Evolutionary conservation across 2,888 invertebrate genomes (phyloP).

Genomic region (Helleia helle): DNA sequence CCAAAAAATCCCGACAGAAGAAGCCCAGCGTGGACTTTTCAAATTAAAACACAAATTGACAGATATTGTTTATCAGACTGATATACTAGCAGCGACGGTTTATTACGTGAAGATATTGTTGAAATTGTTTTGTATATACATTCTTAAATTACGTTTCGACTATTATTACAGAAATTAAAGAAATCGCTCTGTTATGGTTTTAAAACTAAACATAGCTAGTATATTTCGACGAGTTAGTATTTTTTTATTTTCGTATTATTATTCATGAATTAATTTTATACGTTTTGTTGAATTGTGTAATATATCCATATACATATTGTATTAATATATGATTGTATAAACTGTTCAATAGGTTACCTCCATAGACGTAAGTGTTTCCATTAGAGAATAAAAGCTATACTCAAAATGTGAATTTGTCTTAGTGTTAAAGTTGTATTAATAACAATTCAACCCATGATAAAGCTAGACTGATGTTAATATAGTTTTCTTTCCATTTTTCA

Average conservation of each 20-base stretch:
- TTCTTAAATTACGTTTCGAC: constrained; percentile 31
- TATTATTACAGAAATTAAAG: constrained; percentile 3
- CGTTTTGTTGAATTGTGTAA: constrained; percentile 35
- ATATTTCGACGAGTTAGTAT: constrained; percentile 11
- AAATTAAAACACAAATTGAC: constrained; percentile 37
- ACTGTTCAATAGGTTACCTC: constrained; percentile 50
- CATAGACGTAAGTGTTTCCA: constrained; percentile 54
- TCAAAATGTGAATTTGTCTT: constrained; percentile 57
- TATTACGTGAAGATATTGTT: constrained; percentile 38
- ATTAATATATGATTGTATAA: constrained; percentile 46
- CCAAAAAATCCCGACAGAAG: constrained; percentile 53
- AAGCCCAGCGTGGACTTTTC: constrained; percentile 44
- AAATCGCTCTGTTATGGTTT: constrained; percentile 32
- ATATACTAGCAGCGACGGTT: constrained; percentile 27
- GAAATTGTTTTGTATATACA: constrained; percentile 63
- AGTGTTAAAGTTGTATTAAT: constrained; percentile 39
- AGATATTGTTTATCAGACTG: constrained; percentile 22
- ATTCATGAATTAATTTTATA: constrained; percentile 10
- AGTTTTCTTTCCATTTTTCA: constrained; percentile 24
- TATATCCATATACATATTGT: constrained; percentile 51
- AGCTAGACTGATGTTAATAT: constrained; percentile 47
- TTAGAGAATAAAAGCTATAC: constrained; percentile 60
- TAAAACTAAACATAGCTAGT: constrained; percentile 20
- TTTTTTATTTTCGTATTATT: constrained; percentile 9
- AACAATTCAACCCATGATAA: constrained; percentile 31